Evolutionary conservation across 2,113 vertebrate species (phyloP).

Genomic region (Scartelaos histophorus): DNA sequence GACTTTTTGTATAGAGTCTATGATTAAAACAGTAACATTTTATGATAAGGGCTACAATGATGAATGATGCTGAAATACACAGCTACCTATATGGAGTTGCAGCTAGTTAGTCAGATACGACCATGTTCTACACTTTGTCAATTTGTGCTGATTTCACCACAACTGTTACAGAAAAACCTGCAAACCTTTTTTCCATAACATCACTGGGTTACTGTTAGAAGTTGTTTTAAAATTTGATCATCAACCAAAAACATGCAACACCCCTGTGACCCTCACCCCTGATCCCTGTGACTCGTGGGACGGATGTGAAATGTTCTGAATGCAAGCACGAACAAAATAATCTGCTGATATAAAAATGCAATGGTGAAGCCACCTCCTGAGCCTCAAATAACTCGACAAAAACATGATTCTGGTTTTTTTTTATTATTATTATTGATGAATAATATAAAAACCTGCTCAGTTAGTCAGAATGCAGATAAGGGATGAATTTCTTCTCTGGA

Average conservation of each 20-base stretch:
- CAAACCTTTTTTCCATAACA: constrained; percentile 31
- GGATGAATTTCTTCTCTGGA: constrained; percentile 7
- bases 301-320: no score
- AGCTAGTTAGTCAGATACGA: constrained; percentile 23
- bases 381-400: neutral
- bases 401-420: constrained; percentile 23
- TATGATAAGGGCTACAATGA: constrained; percentile 5
- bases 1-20: no score
- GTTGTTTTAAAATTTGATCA: constrained; percentile 26
- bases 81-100: neutral
- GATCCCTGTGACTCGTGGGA: no score
- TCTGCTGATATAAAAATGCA: no score
- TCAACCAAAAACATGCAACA: no score
- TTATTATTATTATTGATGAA: constrained; percentile 63
- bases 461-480: constrained; percentile 38
- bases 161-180: constrained; percentile 41
- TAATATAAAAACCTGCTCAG: constrained; percentile 55
- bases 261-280: no score
- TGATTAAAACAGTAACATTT: constrained; percentile 19
- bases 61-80: constrained; percentile 1
- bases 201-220: constrained; percentile 26
- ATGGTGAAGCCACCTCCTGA: neutral
- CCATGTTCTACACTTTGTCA: constrained; percentile 56
- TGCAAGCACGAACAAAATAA: neutral
- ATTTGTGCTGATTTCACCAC: constrained; percentile 57